phyloP scores from a whole-genome alignment of 1,140 invertebrate species.

The Diorhabda elongata region DNA sequence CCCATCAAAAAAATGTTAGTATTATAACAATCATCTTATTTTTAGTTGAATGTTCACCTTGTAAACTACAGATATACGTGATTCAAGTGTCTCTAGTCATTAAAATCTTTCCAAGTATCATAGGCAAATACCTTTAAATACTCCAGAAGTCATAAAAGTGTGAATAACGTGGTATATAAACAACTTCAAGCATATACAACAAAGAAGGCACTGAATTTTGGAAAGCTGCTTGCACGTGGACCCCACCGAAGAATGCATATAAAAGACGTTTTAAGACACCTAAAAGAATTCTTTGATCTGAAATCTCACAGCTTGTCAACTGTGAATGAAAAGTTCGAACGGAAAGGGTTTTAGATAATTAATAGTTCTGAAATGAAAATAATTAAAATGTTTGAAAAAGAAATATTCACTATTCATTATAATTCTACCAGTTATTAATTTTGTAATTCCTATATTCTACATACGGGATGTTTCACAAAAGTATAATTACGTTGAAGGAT shows the following conservation, averaged over 20 bases:
- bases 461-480: too few species aligned
- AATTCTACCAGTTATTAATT: too few species aligned
- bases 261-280: slow-evolving; percentile 4
- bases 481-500: too few species aligned
- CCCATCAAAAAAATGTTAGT: too few species aligned
- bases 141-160: slow-evolving; percentile 14
- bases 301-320: slow-evolving; percentile 8
- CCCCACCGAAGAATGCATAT: slow-evolving; percentile 25
- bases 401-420: neutral
- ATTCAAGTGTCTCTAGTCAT: too few species aligned
- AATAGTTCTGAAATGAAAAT: neutral
- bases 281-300: slow-evolving; percentile 17
- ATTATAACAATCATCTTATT: too few species aligned
- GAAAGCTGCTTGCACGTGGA: slow-evolving; percentile 33
- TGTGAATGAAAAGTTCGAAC: neutral
- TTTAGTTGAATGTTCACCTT: too few species aligned
- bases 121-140: slow-evolving; percentile 3
- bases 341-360: neutral
- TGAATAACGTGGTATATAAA: slow-evolving; percentile 23
- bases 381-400: neutral
- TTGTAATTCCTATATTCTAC: too few species aligned
- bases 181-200: slow-evolving; percentile 26
- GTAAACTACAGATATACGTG: too few species aligned
- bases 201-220: slow-evolving; percentile 24
- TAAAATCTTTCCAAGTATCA: neutral